A percentile compares a stretch with the other conserved stretches of the same genome.
These are phyloP conservation scores for Margaritifera margaritifera DNA, from an alignment of 2,888 invertebrate species.

Conservation along the genomic window DNA sequence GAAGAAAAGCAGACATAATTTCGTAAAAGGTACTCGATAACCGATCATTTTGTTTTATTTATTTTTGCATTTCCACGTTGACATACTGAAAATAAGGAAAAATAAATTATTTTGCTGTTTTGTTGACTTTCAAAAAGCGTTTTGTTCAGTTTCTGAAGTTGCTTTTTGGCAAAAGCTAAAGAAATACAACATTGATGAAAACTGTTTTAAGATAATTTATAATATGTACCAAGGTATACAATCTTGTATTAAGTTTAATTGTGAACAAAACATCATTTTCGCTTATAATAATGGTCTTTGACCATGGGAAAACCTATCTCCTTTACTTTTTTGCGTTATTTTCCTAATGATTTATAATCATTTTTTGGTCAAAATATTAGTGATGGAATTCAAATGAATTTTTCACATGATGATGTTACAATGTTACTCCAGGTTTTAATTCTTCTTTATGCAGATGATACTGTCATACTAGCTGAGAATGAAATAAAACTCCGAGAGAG, in stretches of 20 bases:
- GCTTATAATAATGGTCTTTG: neutral
- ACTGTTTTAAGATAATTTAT: neutral
- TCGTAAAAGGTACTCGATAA: neutral
- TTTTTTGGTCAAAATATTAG: too few species aligned
- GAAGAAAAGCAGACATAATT: neutral
- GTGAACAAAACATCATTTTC: neutral
- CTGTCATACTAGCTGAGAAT: too few species aligned
- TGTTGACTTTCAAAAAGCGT: neutral
- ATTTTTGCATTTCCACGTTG: too few species aligned
- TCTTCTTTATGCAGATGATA: too few species aligned
- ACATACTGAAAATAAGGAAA: too few species aligned
- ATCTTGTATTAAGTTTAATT: constrained; percentile 5
- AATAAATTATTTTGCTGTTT: neutral
- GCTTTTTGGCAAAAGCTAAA: neutral
- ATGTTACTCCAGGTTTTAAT: too few species aligned
- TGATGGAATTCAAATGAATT: too few species aligned
- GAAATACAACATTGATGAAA: neutral
- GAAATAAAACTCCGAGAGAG: too few species aligned
- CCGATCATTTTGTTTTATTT: too few species aligned
- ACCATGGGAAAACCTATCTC: constrained; percentile 4
- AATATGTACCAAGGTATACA: constrained; percentile 5
- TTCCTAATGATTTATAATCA: neutral
- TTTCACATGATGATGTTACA: too few species aligned
- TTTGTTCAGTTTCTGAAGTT: neutral
- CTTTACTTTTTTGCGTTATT: neutral